Evolutionary conservation across 2,797 vertebrate genomes (phyloP), one percentile per base, ranked within the genome.

Genomic region (Platalea minor): DNA sequence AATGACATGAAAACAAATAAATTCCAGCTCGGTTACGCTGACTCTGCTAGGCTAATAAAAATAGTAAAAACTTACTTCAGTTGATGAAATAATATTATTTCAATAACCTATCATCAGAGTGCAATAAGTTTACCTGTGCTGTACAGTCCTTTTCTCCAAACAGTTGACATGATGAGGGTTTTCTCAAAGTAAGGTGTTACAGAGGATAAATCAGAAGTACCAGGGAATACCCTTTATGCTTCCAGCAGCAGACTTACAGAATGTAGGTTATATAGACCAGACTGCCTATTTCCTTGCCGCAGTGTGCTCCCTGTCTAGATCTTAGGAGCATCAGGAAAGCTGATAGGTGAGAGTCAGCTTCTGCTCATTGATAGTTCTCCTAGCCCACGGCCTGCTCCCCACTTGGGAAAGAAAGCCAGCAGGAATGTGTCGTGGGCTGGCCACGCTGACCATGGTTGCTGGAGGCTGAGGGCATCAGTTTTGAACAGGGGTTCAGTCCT

Each of bases 41-140:
- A 75, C 51, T 72, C 46, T 88, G 31, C 60, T 50, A 79, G 50
- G 35, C 61, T 84, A 78, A 84, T 57, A 65, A 87, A 91, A 93
- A 56, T 10, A 60, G 16, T 17, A 56, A 77, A 89, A 75, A 9
- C 6, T 77, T 46, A 57, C 48, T 75, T 81, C 26, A 68, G 29
- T n/a, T 0, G 0, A 20, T 48, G 21, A 85, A 86, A 81, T 89
- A 37, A 33, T 46, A 21, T 57, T 50, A 53, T 57, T 85, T 88
- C 69, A 75, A 10, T 43, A 81, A 67, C n/a, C 33, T 43, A 5
- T 69, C 51, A 48, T 65, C 31, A 79, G 59, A 24, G 25, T 82
- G 25, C 23, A 50, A 14, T 35, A 33, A 48, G 15, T 91, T 91
- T 53, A 80, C 35, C 26, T 79, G 57, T 31, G 28, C 67, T 69